Evolutionary conservation across 2,797 vertebrate species (phyloP).

Genomic region (Crenuchus spilurus): DNA sequence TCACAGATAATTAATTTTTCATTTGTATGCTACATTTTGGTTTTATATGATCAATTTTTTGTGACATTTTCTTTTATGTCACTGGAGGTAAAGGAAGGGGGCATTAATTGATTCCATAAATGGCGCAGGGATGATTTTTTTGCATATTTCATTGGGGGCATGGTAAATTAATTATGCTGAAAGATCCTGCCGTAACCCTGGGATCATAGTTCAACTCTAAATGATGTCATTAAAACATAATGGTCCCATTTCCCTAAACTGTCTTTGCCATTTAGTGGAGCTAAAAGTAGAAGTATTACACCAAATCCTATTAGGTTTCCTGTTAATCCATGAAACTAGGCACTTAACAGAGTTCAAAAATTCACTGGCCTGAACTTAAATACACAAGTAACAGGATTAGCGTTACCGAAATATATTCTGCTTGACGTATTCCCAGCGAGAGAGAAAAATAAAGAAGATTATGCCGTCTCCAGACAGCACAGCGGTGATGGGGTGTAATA

Average conservation of each 20-base stretch:
- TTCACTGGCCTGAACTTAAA: conserved; percentile 62
- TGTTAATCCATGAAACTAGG: conserved; percentile 74
- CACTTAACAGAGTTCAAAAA: conserved; percentile 71
- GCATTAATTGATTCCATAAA: conserved; percentile 43
- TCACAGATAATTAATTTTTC: conserved; percentile 18
- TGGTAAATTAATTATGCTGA: conserved; percentile 53
- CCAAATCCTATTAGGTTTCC: conserved; percentile 73
- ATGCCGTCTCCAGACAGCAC: conserved; percentile 31
- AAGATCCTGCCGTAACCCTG: conserved; percentile 48
- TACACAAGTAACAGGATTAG: conserved; percentile 70
- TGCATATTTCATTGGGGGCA: conserved; percentile 48
- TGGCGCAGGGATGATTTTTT: conserved; percentile 17
- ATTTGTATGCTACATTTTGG: conserved; percentile 10
- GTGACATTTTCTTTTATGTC: conserved; percentile 7
- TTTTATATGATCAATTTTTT: background rate
- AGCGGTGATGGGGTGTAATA: conserved; percentile 21
- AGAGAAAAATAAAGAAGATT: conserved; percentile 46
- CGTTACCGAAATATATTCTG: conserved; percentile 54
- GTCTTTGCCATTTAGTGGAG: conserved; percentile 64
- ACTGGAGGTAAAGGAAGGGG: conserved; percentile 12
- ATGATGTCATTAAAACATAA: conserved; percentile 67
- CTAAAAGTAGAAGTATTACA: conserved; percentile 62
- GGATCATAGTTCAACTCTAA: conserved; percentile 55
- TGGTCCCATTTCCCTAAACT: conserved; percentile 61
- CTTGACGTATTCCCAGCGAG: conserved; percentile 44